Conservation (phyloP, 2,888 invertebrate genomes). For the Chrysodeixis includens region DNA sequence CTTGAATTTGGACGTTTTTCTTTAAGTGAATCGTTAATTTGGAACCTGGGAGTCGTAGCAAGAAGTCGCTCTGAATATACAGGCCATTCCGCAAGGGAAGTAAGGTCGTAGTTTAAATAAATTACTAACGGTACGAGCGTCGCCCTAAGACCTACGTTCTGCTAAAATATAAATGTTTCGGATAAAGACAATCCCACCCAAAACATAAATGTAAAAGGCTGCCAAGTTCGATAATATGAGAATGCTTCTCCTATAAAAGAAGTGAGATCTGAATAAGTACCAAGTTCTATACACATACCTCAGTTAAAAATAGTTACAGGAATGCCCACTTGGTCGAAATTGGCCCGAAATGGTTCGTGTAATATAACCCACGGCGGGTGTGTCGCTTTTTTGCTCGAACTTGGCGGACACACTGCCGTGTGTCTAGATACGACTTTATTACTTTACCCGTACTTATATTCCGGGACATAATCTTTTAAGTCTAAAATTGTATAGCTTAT, state of each 20-base stretch:
- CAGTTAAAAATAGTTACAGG: no score
- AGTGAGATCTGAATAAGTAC: no score
- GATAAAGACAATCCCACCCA: slow-evolving; percentile 24
- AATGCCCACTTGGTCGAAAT: no score
- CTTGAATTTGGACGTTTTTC: slow-evolving; percentile 8
- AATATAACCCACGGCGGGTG: no score
- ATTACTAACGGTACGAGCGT: slow-evolving; percentile 36
- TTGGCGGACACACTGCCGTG: no score
- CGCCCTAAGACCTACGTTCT: slow-evolving; percentile 9
- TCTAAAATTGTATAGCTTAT: slow-evolving; percentile 8
- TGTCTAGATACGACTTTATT: slow-evolving; percentile 26
- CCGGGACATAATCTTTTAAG: slow-evolving; percentile 22
- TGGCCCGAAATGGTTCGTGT: no score
- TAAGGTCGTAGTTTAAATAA: slow-evolving; percentile 46
- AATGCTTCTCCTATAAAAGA: no score
- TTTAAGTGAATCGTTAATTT: slow-evolving; percentile 40
- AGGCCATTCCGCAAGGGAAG: slow-evolving; percentile 31
- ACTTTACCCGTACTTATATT: slow-evolving; percentile 15
- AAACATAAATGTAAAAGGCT: no score
- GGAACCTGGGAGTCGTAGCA: slow-evolving; percentile 23
- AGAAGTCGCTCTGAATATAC: slow-evolving; percentile 35
- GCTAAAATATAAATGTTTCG: slow-evolving; percentile 31
- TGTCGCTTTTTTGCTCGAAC: no score
- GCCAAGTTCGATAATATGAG: no score
- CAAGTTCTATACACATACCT: no score